Conservation (phyloP, 2,113 vertebrate species). For the Nestor notabilis region DNA sequence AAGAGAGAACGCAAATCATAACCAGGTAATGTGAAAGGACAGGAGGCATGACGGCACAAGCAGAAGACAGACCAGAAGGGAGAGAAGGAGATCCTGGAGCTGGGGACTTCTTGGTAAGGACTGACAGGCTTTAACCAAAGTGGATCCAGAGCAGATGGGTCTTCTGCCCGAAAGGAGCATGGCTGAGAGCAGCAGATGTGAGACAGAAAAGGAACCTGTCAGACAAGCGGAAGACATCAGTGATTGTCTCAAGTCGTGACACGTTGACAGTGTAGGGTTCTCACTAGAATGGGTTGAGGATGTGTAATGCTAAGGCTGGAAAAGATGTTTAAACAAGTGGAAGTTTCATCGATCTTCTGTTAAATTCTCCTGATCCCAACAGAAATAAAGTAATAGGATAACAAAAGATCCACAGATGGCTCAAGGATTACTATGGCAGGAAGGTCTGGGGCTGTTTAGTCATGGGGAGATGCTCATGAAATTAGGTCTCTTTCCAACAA, state of each 20-base stretch:
- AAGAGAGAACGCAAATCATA: rapidly evolving
- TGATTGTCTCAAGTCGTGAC: not conserved
- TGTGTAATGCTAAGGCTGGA: not conserved
- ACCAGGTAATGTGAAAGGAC: not conserved
- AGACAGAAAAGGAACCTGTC: not conserved
- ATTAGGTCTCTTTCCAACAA: not conserved
- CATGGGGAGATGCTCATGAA: not conserved
- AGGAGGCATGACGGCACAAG: not conserved
- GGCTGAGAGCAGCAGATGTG: not conserved
- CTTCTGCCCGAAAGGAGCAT: not conserved
- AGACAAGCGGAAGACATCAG: not conserved
- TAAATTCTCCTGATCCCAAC: not conserved
- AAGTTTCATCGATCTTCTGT: not conserved
- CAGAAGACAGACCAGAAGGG: not conserved
- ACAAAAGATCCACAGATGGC: not conserved
- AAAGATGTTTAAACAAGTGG: not conserved
- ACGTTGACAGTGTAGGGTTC: not conserved
- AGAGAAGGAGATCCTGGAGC: not conserved
- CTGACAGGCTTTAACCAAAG: not conserved
- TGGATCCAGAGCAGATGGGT: not conserved
- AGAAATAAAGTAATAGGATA: not conserved
- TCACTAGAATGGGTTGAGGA: not conserved
- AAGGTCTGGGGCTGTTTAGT: not conserved
- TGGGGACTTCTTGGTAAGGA: not conserved
- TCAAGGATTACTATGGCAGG: not conserved